phyloP scores from a whole-genome alignment of 2,888 invertebrate species.

The Ormyrus labotus region DNA sequence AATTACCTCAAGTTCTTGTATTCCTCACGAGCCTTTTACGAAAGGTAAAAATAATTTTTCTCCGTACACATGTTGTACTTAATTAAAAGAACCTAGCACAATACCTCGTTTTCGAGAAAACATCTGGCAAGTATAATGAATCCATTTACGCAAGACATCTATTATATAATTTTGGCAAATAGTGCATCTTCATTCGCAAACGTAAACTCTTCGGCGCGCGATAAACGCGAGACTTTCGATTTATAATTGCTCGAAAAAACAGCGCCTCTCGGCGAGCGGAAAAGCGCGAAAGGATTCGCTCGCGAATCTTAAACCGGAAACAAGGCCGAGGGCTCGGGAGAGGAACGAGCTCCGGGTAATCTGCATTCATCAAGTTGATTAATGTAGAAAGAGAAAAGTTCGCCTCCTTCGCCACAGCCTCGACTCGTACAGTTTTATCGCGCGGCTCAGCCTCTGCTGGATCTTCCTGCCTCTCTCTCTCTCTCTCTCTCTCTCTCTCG shows the following conservation, averaged over 20 bases:
- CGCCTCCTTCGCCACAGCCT: background rate
- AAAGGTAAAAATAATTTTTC: no score
- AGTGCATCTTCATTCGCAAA: no score
- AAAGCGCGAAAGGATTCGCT: conserved; percentile 5
- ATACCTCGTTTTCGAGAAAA: no score
- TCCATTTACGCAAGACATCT: no score
- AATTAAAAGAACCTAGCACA: no score
- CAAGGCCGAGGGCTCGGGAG: conserved; percentile 12
- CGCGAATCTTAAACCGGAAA: conserved; percentile 32
- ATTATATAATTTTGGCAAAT: no score
- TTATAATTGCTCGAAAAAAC: conserved; percentile 6
- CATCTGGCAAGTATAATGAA: no score
- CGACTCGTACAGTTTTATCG: background rate
- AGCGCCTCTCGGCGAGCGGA: background rate
- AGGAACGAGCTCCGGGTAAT: conserved; percentile 26
- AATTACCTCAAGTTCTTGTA: no score
- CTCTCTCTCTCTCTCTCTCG: background rate
- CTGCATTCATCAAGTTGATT: conserved; percentile 50
- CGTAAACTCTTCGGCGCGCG: no score
- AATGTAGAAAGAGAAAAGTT: conserved; percentile 33
- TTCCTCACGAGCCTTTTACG: no score
- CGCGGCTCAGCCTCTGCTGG: background rate
- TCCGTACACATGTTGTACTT: no score
- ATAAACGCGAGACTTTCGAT: background rate
- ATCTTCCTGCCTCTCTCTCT: background rate